Conservation (phyloP, 2,797 vertebrate genomes). For the Yasuhikotakia modesta region DNA sequence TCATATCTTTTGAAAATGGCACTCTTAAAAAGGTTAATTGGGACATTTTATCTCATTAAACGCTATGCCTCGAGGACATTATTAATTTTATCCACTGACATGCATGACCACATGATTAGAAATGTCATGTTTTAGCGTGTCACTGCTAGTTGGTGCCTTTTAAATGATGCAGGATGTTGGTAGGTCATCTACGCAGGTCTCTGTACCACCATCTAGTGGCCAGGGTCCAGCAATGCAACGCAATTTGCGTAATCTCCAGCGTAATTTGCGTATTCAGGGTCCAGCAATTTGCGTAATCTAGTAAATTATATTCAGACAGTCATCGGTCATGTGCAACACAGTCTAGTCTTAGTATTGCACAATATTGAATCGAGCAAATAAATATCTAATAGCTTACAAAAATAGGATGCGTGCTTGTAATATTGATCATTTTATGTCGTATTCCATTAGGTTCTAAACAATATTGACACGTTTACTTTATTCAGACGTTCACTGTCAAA, state of each 20-base stretch:
- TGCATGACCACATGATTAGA: constrained; percentile 44
- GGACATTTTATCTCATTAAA: constrained; percentile 54
- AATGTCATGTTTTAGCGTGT: not conserved
- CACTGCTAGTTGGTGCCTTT: not conserved
- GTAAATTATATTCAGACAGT: not conserved
- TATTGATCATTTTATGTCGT: not conserved
- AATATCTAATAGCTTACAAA: not conserved
- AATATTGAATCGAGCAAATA: not conserved
- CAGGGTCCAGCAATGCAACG: not conserved
- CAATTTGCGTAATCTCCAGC: too few relatives aligned
- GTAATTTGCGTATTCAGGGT: too few relatives aligned
- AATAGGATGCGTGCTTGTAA: not conserved
- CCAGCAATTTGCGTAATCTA: not conserved
- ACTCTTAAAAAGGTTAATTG: constrained; percentile 55
- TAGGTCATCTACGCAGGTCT: not conserved
- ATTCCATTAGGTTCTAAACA: not conserved
- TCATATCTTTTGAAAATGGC: constrained; percentile 48
- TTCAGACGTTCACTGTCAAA: not conserved
- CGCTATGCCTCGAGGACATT: constrained; percentile 46
- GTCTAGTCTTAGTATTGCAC: not conserved
- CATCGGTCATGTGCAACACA: not conserved
- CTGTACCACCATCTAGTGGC: constrained; percentile 44
- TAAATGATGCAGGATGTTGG: not conserved
- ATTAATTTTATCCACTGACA: constrained; percentile 45
- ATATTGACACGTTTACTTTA: not conserved